Percentiles rank a stretch among this genome's conserved stretches.
Evolutionary conservation across 2,113 vertebrate genomes (phyloP).

Genomic region (Anoura caudifer): DNA sequence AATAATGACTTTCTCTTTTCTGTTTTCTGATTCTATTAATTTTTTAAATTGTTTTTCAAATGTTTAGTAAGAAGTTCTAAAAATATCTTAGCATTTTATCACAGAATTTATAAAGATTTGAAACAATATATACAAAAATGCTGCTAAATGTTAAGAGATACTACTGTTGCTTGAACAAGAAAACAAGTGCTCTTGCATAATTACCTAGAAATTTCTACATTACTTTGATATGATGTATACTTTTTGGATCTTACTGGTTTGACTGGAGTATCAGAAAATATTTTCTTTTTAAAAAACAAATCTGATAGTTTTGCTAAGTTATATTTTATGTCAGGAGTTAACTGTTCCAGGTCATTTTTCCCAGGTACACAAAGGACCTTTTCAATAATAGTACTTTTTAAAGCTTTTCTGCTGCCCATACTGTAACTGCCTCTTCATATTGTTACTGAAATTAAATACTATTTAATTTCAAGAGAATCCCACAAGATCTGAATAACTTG

Average conservation of each 20-base stretch:
- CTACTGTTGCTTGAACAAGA: not conserved
- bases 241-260: not conserved
- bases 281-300: not conserved
- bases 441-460: constrained; percentile 11
- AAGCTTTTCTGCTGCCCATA: not conserved
- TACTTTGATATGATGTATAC: not conserved
- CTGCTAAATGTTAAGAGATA: not conserved
- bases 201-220: not conserved
- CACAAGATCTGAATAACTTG: not conserved
- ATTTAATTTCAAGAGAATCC: not conserved
- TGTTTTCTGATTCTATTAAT: not conserved
- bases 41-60: not conserved
- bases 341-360: not conserved
- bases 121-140: not conserved
- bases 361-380: not conserved
- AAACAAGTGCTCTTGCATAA: not conserved
- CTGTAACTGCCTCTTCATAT: not conserved
- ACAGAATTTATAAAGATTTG: not conserved
- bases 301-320: not conserved
- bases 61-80: not conserved
- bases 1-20: not conserved
- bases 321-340: not conserved
- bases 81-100: not conserved
- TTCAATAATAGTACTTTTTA: not conserved
- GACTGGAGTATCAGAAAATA: not conserved